Conservation (phyloP, 2,113 vertebrate genomes). For the Ammospiza caudacuta region DNA sequence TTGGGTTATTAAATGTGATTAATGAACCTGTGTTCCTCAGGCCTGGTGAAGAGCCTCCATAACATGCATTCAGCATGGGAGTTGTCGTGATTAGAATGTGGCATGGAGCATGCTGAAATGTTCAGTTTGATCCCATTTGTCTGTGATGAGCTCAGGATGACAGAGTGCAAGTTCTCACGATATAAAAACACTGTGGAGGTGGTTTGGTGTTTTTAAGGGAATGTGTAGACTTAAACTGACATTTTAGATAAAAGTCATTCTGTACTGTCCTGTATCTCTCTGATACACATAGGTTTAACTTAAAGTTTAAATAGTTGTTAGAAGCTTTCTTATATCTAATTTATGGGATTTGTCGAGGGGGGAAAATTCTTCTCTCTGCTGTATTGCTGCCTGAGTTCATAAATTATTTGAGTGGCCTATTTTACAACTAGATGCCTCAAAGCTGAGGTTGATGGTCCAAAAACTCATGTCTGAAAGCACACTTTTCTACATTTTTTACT, state of each 20-base stretch:
- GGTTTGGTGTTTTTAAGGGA: background rate
- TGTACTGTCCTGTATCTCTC: background rate
- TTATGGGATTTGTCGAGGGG: background rate
- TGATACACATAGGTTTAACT: background rate
- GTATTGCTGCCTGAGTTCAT: slow-evolving; percentile 19
- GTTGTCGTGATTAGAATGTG: background rate
- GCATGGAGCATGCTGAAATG: background rate
- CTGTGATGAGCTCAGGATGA: background rate
- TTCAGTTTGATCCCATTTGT: background rate
- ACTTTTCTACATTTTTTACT: background rate
- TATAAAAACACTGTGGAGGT: background rate
- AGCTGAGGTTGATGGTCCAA: background rate
- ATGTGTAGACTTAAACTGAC: background rate
- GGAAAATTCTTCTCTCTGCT: background rate
- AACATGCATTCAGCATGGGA: background rate
- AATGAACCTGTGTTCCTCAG: background rate
- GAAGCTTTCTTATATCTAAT: slow-evolving; percentile 51
- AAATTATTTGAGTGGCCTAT: slow-evolving; percentile 55
- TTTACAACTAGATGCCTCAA: slow-evolving; percentile 25
- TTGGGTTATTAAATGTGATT: background rate
- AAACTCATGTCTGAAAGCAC: background rate
- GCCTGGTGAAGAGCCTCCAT: background rate
- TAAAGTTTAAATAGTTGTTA: slow-evolving; percentile 38
- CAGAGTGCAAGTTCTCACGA: background rate
- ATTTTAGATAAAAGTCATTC: background rate